Evolutionary conservation across 1,140 invertebrate genomes (phyloP).

Genomic region (Ylistrum balloti): DNA sequence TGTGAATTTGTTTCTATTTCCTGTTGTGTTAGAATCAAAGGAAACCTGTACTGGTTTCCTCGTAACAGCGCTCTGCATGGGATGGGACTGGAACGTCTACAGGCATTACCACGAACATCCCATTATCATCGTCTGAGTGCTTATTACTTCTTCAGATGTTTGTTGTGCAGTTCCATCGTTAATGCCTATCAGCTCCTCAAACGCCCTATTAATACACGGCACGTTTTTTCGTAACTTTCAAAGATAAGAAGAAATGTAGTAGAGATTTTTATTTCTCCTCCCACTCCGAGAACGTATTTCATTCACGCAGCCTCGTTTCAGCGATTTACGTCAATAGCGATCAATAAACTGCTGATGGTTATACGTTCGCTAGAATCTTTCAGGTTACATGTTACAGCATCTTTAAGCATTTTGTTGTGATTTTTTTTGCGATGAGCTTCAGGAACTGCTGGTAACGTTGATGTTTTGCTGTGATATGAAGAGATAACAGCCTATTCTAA

Average conservation of each 20-base stretch:
- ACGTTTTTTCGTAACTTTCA: conserved; percentile 26
- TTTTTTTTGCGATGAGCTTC: not conserved
- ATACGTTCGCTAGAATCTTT: not conserved
- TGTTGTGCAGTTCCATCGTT: not conserved
- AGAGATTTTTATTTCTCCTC: not conserved
- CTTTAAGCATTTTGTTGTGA: not conserved
- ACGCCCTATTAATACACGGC: conserved; percentile 24
- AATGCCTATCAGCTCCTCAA: not conserved
- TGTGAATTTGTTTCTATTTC: not conserved
- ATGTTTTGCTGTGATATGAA: not conserved
- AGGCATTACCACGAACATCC: not conserved
- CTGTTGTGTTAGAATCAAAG: not conserved
- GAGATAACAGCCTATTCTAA: not conserved
- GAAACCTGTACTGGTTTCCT: not conserved
- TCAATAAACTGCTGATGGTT: not conserved
- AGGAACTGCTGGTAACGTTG: not conserved
- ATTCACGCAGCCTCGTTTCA: not conserved
- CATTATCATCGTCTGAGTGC: not conserved
- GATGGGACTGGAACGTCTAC: not conserved
- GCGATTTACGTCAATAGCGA: not conserved
- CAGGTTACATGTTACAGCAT: not conserved
- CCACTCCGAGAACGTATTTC: not conserved
- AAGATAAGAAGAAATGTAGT: conserved; percentile 35
- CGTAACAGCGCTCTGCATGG: not conserved
- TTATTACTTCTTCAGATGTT: not conserved